Evolutionary conservation across 2,888 invertebrate genomes (phyloP), one percentile per base, ranked within the genome.

Genomic region (Subacronicta megacephala): DNA sequence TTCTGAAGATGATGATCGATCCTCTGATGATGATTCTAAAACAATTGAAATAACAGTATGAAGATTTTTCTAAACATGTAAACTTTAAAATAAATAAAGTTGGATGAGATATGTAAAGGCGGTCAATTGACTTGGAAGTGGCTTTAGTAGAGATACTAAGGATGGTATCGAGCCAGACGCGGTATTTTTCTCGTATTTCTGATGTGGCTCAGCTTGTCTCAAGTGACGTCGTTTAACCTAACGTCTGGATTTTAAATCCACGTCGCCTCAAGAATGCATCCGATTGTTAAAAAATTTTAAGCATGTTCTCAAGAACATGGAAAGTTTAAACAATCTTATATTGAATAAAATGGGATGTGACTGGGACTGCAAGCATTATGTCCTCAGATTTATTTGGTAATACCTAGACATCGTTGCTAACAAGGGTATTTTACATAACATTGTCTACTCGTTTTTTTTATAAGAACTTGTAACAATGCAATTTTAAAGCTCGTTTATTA

Each of bases 1-100:
- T 60, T 95, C 95, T 46, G 95, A 95, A 83, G 91, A 82, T 38
- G 95, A 95, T 81, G 89, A 81, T 52, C 88, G 87, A 69, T 91
- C 91, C 66, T 92, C 92, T 46, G 92, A 89, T 59, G 90, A 88
- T 63, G 94, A 88, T 86, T 94, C 94, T 94, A 76, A 17, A 89
- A 92, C 84, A 86, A 90, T 66, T 49, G 7, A 67, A 69, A 69
- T 50, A 31, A 49, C 0, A 36, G 7, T 18, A 17, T 35, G 1
- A 47, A 26, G 0, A 33, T 29, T 31, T 2, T 16, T 16, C 42
- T 15, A n/a, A 26, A 10, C 10, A 7, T 16, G 3, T 16, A 17
- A 5, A 16, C 16, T 26, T 12, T 6, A 42, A 2, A 16, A 12
- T 31, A 2, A 5, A 16, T 1, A n/a, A n/a, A n/a, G n/a, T 5